These are phyloP conservation scores for Nothobranchius kuhntae DNA, from an alignment of 2,113 vertebrate species.

Conservation along the genomic window DNA sequence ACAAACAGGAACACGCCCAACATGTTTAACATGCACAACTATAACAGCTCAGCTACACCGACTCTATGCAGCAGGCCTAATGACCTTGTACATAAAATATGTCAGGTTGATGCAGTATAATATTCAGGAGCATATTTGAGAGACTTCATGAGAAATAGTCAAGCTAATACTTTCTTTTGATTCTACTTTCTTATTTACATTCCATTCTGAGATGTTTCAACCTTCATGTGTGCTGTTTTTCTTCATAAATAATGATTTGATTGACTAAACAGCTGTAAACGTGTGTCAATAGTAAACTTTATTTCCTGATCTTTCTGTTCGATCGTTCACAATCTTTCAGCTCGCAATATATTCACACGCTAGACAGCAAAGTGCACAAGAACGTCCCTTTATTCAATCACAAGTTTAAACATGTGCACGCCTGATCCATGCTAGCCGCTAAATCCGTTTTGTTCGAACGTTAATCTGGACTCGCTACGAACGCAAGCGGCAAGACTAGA, in stretches of 20 bases:
- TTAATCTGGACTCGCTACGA: neutral
- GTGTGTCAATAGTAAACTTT: neutral
- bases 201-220: constrained; percentile 12
- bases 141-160: neutral
- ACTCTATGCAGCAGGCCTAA: no score
- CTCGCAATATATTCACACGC: neutral
- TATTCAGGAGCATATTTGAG: neutral
- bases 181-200: neutral
- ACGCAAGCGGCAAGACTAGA: neutral
- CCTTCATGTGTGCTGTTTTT: constrained; percentile 2
- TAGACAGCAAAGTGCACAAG: neutral
- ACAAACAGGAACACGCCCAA: no score
- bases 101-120: no score
- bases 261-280: neutral
- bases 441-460: constrained; percentile 7
- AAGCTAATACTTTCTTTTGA: neutral
- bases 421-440: neutral
- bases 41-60: no score
- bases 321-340: neutral
- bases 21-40: no score
- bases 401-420: constrained; percentile 9
- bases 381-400: neutral
- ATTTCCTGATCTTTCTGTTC: neutral
- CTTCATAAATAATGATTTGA: constrained; percentile 2
- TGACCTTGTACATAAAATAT: no score